Conservation (phyloP, 1,140 invertebrate species). For the Drosophila chauvacae region DNA sequence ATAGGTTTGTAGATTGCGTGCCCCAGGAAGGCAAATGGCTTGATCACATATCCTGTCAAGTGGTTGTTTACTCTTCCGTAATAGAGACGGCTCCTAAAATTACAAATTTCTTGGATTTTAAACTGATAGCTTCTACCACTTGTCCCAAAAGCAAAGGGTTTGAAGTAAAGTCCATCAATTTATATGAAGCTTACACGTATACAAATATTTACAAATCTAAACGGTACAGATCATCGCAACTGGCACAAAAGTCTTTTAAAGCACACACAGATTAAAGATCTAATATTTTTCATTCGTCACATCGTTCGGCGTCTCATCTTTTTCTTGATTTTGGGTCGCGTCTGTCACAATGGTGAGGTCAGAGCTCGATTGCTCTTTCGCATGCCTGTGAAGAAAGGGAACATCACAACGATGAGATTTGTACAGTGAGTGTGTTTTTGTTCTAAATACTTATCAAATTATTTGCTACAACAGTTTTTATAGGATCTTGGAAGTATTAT, state of each 20-base stretch:
- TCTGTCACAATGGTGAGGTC: conserved; percentile 51
- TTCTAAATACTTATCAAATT: neutral
- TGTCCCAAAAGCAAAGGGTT: neutral
- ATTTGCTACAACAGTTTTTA: neutral
- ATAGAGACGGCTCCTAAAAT: conserved; percentile 6
- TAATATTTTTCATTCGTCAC: conserved; percentile 52
- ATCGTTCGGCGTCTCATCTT: conserved; percentile 6
- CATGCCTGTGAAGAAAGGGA: conserved; percentile 39
- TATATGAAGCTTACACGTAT: conserved; percentile 12
- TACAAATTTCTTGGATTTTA: neutral
- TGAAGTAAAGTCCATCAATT: neutral
- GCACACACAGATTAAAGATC: conserved; percentile 20
- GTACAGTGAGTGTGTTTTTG: conserved; percentile 17
- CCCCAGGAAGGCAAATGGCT: neutral
- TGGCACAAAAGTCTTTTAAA: conserved; percentile 22
- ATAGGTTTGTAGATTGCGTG: neutral
- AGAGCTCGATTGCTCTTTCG: conserved; percentile 39
- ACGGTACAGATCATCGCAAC: conserved; percentile 13
- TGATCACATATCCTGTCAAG: neutral
- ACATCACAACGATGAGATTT: conserved; percentile 22
- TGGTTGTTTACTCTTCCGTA: conserved; percentile 1
- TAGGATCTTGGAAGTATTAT: too few species aligned
- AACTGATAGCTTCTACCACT: neutral
- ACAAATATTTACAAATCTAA: conserved; percentile 27
- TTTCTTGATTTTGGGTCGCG: conserved; percentile 30